Evolutionary conservation across 2,797 vertebrate species (phyloP), one percentile per base, ranked within the genome.

Genomic region (Brachyalestes nurse): DNA sequence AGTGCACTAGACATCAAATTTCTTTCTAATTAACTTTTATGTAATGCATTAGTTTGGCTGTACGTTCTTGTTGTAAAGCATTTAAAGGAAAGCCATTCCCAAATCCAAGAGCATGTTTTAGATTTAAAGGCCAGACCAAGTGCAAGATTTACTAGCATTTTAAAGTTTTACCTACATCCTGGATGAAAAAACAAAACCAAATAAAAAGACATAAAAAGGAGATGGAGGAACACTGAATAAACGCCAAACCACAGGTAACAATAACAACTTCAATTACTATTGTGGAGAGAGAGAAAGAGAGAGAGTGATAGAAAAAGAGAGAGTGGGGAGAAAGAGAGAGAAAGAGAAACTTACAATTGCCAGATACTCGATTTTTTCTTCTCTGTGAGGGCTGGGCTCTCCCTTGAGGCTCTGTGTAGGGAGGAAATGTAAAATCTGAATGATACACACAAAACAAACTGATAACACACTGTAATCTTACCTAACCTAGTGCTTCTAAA

Each of bases 301-400:
- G 17, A 8, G 8, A 57, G 55, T n/a, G n/a, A n/a, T n/a, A 21
- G 19, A 57, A 17, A 47, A 2, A 34, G 34, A 34, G 49, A 12
- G 16, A 14, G 14, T 0, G 10, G 49, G 16, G 49, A 51, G 16
- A 17, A 1, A 17, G 16, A 51, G 9, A 51, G 28, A 45, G 25
- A 21, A 9, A 42, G n/a, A n/a, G 55, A n/a, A 57, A 66, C 97
- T 97, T 94, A 99, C 98, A 99, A 99, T 85, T 99, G 98, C 98
- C 98, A 99, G 88, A 99, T 96, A 90, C 96, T 98, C 85, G 98
- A 99, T 85, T 96, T 96, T 92, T 99, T 99, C 93, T 99, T 99
- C 90, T 99, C 98, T 53, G 96, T 94, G 90, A 97, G 94, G 84
- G 93, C 86, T 84, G 97, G 96, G 87, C 96, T 98, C 91, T 99